Evolutionary conservation across 2,888 invertebrate species (phyloP).

Genomic region (Drosophila borealis): DNA sequence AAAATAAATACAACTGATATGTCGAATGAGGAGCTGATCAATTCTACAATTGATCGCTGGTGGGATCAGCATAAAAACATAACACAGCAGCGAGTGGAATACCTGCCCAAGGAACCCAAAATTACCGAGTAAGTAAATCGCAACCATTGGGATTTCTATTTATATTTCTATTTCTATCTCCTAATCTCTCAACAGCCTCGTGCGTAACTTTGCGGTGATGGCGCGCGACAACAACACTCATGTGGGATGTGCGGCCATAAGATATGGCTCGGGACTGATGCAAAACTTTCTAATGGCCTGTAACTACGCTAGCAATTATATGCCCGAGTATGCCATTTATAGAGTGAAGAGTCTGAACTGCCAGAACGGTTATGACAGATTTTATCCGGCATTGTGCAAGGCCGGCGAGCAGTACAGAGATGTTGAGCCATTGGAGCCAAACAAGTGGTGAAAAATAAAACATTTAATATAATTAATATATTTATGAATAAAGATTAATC

Average conservation of each 20-base stretch:
- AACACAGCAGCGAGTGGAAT: constrained; percentile 27
- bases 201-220: constrained; percentile 69
- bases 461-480: neutral
- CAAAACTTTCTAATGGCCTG: constrained; percentile 61
- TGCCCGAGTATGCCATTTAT: constrained; percentile 51
- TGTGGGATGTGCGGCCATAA: constrained; percentile 63
- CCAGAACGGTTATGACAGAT: constrained; percentile 49
- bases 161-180: neutral
- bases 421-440: constrained; percentile 31
- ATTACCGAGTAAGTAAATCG: constrained; percentile 46
- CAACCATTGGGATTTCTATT: neutral
- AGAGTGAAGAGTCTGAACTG: constrained; percentile 45
- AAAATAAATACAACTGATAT: constrained; percentile 18
- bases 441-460: constrained; percentile 14
- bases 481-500: constrained; percentile 29
- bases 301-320: constrained; percentile 61
- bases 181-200: constrained; percentile 25
- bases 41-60: constrained; percentile 54
- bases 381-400: constrained; percentile 51
- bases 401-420: constrained; percentile 51
- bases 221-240: constrained; percentile 64
- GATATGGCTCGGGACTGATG: constrained; percentile 19
- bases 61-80: constrained; percentile 58
- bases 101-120: constrained; percentile 55
- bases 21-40: constrained; percentile 39